Evolutionary conservation across 1,140 invertebrate genomes (phyloP).

Genomic region (Euura saliciscinereae): DNA sequence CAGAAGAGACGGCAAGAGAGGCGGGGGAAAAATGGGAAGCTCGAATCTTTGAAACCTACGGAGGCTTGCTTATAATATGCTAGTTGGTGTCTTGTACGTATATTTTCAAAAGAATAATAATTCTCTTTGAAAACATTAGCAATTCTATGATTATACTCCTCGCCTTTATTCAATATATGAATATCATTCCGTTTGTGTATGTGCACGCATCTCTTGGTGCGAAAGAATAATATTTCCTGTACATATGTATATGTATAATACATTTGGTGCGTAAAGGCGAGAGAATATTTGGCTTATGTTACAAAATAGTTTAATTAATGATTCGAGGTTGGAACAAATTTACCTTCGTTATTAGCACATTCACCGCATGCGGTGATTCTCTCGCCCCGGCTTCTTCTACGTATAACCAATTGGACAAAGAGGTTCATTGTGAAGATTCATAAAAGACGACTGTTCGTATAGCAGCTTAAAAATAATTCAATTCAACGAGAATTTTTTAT

Average conservation of each 20-base stretch:
- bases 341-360: slow-evolving; percentile 58
- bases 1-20: background rate
- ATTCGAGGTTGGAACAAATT: slow-evolving; percentile 53
- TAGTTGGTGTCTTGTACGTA: slow-evolving; percentile 12
- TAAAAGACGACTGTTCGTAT: slow-evolving; percentile 52
- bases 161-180: slow-evolving; percentile 42
- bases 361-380: slow-evolving; percentile 25
- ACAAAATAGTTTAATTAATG: slow-evolving; percentile 59
- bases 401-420: slow-evolving; percentile 42
- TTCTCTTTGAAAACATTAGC: slow-evolving; percentile 50
- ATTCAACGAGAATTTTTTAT: slow-evolving; percentile 55
- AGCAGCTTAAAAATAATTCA: slow-evolving; percentile 59
- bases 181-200: too few species aligned
- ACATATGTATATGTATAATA: background rate
- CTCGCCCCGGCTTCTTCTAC: background rate
- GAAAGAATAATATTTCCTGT: slow-evolving; percentile 10
- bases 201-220: too few species aligned
- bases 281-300: slow-evolving; percentile 35
- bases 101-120: slow-evolving; percentile 47
- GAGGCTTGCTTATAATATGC: background rate
- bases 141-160: slow-evolving; percentile 44
- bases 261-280: slow-evolving; percentile 8
- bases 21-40: background rate
- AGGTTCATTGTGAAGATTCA: slow-evolving; percentile 50
- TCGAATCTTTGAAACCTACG: background rate